These are phyloP conservation scores for Squalus acanthias DNA, from an alignment of 2,797 vertebrate genomes.

Conservation along the genomic window DNA sequence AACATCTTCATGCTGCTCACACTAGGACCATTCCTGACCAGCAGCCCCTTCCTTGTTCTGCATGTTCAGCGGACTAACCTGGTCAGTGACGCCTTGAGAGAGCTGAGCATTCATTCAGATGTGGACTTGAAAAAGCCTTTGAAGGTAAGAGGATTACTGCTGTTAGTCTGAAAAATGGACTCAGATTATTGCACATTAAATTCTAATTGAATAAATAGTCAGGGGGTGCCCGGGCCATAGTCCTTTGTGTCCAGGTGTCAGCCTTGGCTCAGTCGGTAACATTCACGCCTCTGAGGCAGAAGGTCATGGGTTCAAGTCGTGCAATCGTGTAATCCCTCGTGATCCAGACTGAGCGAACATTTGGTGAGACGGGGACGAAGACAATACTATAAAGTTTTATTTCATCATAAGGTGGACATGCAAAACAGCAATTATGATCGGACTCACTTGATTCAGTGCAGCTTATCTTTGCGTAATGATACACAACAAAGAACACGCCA, in stretches of 20 bases:
- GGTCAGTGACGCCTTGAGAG: conserved; percentile 85
- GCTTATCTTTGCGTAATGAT: neutral
- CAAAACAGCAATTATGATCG: neutral
- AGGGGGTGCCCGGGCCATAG: neutral
- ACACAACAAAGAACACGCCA: neutral
- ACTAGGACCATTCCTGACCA: conserved; percentile 85
- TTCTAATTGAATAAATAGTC: neutral
- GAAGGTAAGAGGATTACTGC: conserved; percentile 64
- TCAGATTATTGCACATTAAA: neutral
- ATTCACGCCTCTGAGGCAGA: neutral
- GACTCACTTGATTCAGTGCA: neutral
- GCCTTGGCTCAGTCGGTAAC: neutral
- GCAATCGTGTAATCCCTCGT: neutral
- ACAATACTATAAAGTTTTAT: neutral
- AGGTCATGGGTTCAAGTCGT: neutral
- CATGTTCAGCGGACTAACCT: conserved; percentile 86
- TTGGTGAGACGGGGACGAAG: neutral
- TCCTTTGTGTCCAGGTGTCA: neutral
- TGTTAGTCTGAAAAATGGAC: neutral
- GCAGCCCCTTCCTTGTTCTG: conserved; percentile 89
- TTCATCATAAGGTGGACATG: neutral
- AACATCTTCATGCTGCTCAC: conserved; percentile 96
- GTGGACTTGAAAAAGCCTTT: conserved; percentile 94
- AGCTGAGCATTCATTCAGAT: conserved; percentile 89
- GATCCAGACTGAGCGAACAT: neutral